A percentile compares a stretch with the other conserved stretches of the same genome.
phyloP scores from a whole-genome alignment of 2,113 vertebrate species.

The Echinops telfairi region DNA sequence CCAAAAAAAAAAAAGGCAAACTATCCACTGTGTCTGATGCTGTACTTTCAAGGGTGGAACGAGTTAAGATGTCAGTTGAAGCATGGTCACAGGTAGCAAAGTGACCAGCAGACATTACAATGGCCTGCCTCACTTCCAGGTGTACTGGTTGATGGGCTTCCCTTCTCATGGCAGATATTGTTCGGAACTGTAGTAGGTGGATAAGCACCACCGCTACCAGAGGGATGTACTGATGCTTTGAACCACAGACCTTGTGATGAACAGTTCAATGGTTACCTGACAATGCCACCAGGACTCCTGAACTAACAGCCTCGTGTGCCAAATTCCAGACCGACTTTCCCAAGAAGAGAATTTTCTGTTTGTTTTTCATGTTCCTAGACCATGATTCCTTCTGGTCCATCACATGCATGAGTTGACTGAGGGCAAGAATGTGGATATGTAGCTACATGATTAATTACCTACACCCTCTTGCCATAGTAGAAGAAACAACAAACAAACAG shows the following conservation, averaged over 20 bases:
- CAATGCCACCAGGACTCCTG: too few relatives aligned
- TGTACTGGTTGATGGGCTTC: neutral
- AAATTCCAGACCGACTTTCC: neutral
- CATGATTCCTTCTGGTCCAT: neutral
- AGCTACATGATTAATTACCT: neutral
- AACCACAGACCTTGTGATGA: too few relatives aligned
- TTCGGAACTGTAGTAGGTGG: neutral
- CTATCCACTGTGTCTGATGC: neutral
- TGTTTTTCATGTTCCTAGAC: neutral
- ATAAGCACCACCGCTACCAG: neutral
- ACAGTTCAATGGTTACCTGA: too few relatives aligned
- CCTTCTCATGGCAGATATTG: neutral
- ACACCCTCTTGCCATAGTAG: neutral
- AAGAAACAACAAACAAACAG: neutral
- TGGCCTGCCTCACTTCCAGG: too few relatives aligned
- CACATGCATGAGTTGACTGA: neutral
- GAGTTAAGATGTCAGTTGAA: neutral
- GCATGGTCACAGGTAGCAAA: neutral
- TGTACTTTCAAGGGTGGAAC: neutral
- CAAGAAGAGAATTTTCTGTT: neutral
- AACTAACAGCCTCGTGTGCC: neutral
- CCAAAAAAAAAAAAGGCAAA: neutral
- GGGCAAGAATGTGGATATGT: neutral
- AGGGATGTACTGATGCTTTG: neutral
- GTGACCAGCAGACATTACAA: neutral